Conservation (phyloP, 1,140 invertebrate genomes). For the Homalodisca vitripennis region DNA sequence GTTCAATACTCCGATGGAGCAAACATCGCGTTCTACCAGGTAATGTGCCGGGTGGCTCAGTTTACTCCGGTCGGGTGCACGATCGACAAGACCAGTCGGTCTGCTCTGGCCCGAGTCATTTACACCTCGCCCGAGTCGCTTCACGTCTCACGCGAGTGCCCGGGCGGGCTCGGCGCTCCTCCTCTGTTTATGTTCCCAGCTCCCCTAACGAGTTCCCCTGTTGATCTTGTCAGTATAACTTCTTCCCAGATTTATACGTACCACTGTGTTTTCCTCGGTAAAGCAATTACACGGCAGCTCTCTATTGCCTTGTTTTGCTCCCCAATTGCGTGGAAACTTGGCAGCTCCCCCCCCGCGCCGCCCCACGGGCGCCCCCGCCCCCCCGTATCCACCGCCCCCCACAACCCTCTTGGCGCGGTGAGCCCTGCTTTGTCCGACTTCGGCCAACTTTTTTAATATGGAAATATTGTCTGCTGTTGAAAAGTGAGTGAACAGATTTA, state of each 20-base stretch:
- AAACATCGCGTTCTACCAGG: too few species aligned
- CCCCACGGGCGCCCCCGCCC: too few species aligned
- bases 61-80: too few species aligned
- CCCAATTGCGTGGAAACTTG: neutral
- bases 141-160: neutral
- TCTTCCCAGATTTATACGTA: conserved; percentile 14
- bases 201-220: conserved; percentile 8
- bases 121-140: too few species aligned
- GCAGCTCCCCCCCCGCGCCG: neutral
- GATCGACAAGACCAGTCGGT: too few species aligned
- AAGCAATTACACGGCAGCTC: neutral
- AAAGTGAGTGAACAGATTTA: conserved; percentile 1
- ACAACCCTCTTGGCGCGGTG: too few species aligned
- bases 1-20: too few species aligned
- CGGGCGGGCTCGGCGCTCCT: neutral
- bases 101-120: too few species aligned
- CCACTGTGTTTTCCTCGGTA: neutral
- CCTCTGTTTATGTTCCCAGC: neutral
- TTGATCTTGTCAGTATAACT: conserved; percentile 4
- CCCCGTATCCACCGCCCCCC: neutral
- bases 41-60: too few species aligned
- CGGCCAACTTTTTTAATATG: conserved; percentile 25
- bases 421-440: too few species aligned
- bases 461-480: conserved; percentile 21
- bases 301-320: conserved; percentile 23